Conservation (phyloP, 2,113 vertebrate genomes). For the Meleagris gallopavo region DNA sequence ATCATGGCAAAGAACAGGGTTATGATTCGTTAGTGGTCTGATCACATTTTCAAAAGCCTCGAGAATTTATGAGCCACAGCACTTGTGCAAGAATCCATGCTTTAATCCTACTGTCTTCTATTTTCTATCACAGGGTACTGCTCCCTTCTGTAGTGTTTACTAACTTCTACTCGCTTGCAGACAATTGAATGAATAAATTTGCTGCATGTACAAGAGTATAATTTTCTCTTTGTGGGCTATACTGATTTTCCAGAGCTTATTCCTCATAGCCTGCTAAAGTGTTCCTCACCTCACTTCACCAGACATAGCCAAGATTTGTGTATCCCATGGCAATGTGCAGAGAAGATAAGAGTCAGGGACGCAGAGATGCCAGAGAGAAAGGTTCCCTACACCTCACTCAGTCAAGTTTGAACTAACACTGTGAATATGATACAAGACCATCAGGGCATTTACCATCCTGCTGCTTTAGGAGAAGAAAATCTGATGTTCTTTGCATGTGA, state of each 20-base stretch:
- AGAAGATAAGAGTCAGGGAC: neutral
- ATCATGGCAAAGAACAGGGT: neutral
- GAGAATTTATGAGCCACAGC: neutral
- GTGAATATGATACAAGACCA: neutral
- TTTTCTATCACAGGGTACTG: neutral
- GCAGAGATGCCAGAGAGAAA: neutral
- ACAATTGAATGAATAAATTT: neutral
- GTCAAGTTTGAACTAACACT: neutral
- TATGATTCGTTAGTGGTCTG: neutral
- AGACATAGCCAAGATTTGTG: neutral
- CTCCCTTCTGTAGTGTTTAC: neutral
- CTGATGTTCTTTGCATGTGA: neutral
- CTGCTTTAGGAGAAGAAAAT: neutral
- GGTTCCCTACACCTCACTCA: neutral
- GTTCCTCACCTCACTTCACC: neutral
- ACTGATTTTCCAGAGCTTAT: neutral
- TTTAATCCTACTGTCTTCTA: neutral
- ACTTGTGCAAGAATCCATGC: neutral
- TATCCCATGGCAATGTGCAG: fast-evolving
- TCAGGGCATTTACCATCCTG: neutral
- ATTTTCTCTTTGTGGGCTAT: neutral
- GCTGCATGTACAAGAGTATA: neutral
- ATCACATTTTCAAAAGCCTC: neutral
- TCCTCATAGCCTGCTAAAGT: neutral
- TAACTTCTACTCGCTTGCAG: neutral